Evolutionary conservation across 2,888 invertebrate species (phyloP).

Genomic region (Pimpla rufipes): DNA sequence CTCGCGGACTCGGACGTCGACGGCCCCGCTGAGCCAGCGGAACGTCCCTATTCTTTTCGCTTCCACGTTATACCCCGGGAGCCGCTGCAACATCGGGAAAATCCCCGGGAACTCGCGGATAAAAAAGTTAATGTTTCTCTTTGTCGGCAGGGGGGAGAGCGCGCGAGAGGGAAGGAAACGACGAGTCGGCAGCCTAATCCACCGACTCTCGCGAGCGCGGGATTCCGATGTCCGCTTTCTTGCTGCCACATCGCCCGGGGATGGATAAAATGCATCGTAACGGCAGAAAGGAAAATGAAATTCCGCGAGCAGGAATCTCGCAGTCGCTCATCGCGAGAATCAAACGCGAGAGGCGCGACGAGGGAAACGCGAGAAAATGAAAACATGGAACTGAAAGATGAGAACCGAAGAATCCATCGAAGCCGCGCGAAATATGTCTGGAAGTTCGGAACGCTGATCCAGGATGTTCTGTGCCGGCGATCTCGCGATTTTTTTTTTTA

Average conservation of each 20-base stretch:
- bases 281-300: conserved; percentile 49
- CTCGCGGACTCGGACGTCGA: conserved; percentile 56
- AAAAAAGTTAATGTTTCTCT: conserved; percentile 66
- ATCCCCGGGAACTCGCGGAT: conserved; percentile 55
- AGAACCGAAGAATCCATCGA: too few species aligned
- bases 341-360: not conserved
- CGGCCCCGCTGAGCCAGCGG: conserved; percentile 68
- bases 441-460: too few species aligned
- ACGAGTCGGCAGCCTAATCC: conserved; percentile 53
- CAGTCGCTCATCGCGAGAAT: too few species aligned
- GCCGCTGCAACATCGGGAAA: conserved; percentile 51
- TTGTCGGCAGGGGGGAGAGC: conserved; percentile 52
- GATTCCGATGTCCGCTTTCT: conserved; percentile 58
- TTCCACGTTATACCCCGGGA: conserved; percentile 45
- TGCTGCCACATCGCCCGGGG: conserved; percentile 31
- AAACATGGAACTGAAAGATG: not conserved
- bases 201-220: conserved; percentile 41
- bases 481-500: too few species aligned
- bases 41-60: conserved; percentile 65
- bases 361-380: too few species aligned
- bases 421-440: not conserved
- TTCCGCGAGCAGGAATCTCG: conserved; percentile 33
- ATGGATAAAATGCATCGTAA: conserved; percentile 58
- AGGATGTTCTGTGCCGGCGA: too few species aligned
- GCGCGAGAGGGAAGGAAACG: conserved; percentile 48